Evolutionary conservation across 1,140 invertebrate species (phyloP).

Genomic region (Drosophila bocqueti): DNA sequence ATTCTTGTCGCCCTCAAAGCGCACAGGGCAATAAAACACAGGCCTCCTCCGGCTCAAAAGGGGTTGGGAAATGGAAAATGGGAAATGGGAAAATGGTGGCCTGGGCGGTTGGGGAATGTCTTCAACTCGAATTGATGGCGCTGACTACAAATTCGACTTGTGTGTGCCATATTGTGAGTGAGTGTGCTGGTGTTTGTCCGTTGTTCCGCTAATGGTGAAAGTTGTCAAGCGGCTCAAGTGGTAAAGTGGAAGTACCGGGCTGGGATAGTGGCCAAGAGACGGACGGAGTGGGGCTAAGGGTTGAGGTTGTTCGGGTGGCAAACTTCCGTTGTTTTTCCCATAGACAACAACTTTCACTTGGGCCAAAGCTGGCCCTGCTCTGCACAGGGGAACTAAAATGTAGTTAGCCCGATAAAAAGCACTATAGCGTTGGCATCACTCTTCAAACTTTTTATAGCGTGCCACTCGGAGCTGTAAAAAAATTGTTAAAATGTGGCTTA

Average conservation of each 20-base stretch:
- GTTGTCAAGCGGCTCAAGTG: slow-evolving; percentile 74
- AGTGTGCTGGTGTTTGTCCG: slow-evolving; percentile 54
- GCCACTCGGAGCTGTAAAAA: slow-evolving; percentile 8
- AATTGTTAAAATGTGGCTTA: not conserved
- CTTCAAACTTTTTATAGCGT: slow-evolving; percentile 31
- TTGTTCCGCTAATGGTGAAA: slow-evolving; percentile 81
- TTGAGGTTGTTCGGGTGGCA: slow-evolving; percentile 16
- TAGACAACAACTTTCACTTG: slow-evolving; percentile 74
- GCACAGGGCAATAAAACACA: slow-evolving; percentile 76
- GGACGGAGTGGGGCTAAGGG: not conserved
- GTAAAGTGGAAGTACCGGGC: slow-evolving; percentile 35
- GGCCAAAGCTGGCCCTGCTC: slow-evolving; percentile 11
- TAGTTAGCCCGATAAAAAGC: slow-evolving; percentile 39
- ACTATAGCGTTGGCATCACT: not conserved
- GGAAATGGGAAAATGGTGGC: not conserved
- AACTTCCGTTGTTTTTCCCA: slow-evolving; percentile 67
- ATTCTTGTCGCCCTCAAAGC: slow-evolving; percentile 70
- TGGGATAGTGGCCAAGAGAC: not conserved
- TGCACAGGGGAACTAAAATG: slow-evolving; percentile 53
- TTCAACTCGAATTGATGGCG: slow-evolving; percentile 81
- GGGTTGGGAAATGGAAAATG: not conserved
- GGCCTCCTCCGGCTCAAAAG: slow-evolving; percentile 32
- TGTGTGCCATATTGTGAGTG: slow-evolving; percentile 56
- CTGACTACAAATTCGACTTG: slow-evolving; percentile 81
- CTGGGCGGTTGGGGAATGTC: slow-evolving; percentile 46